Evolutionary conservation across 2,113 vertebrate genomes (phyloP).

Genomic region (Oostethus manadensis): DNA sequence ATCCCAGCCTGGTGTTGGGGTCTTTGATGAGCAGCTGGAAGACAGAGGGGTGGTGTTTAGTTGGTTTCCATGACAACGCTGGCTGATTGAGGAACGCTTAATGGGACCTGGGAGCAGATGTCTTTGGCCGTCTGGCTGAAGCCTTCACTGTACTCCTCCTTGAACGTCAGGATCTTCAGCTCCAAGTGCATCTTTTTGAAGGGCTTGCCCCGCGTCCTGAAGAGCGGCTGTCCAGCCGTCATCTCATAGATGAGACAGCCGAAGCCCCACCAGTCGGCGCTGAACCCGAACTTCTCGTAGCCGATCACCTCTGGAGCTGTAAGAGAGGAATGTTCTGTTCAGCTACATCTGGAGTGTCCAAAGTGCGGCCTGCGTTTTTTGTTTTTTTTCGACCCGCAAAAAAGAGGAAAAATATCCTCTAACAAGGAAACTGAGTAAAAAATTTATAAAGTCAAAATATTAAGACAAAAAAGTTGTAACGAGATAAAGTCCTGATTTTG

Average conservation of each 20-base stretch:
- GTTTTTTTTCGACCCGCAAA: no score
- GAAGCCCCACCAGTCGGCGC: slow-evolving; percentile 85
- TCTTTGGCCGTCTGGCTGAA: slow-evolving; percentile 59
- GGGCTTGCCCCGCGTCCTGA: slow-evolving; percentile 65
- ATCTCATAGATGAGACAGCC: slow-evolving; percentile 86
- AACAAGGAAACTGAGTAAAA: no score
- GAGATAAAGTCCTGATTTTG: no score
- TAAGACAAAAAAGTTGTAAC: no score
- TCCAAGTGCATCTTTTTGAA: slow-evolving; percentile 71
- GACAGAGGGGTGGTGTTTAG: neutral
- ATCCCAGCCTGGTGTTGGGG: slow-evolving; percentile 70
- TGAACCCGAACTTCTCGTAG: slow-evolving; percentile 66
- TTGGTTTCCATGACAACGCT: neutral
- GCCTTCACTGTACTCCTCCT: slow-evolving; percentile 58
- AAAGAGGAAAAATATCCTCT: no score
- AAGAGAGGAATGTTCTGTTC: neutral
- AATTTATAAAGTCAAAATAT: no score
- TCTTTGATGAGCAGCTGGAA: slow-evolving; percentile 77
- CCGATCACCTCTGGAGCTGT: slow-evolving; percentile 81
- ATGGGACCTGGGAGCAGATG: slow-evolving; percentile 71
- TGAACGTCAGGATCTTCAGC: slow-evolving; percentile 59
- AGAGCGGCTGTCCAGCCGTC: slow-evolving; percentile 72
- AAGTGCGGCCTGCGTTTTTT: no score
- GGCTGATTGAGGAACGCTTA: no score
- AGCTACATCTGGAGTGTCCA: neutral